Base-by-base conservation (phyloP, 2,797 vertebrate genomes). In the Gallinago stenura region DNA sequence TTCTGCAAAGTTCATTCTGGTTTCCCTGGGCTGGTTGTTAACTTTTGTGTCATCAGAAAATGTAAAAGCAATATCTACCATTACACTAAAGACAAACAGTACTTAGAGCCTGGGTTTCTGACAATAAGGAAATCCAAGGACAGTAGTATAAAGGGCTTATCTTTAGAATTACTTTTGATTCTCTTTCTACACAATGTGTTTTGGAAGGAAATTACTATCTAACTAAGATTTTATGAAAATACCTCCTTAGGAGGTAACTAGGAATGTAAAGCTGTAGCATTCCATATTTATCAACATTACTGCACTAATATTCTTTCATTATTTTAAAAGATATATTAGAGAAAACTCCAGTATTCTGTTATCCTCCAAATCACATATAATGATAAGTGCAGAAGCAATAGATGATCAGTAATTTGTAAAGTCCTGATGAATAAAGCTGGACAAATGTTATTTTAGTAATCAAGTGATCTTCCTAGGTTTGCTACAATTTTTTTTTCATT, bases 361-460 rank as follows among this genome's bases (percentile, higher is more conserved):
- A 3, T 48, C 16, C 4, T 56, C 15, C 19, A 21, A 65, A 10
- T 20, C 26, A 30, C 0, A 0, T 7, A 12, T 24, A 13, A 25
- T 3, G 7, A 11, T 41, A 14, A 62, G 35, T 75, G 28, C 21
- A 64, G 56, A 45, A 87, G 30, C 46, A 33, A 17, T 5, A 62
- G 12, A 26, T 28, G 5, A 46, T 69, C 17, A 45, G 17, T 30
- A 37, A 37, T 33, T 84, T 45, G 35, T 56, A 1, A 43, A 46
- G 17, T 50, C 6, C 7, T 75, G 21, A 35, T 84, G 30, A 33
- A 21, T 37, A 41, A 70, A 84, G n/a, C 30, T 78, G 30, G 14
- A 22, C 6, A 65, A 88, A 57, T 50, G 28, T 21, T 57, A 6
- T 66, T 66, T 84, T 56, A 20, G 17, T n/a, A 68, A 53, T 53